Base-by-base conservation (phyloP, 2,888 invertebrate species). In the Archips crataeganus region DNA sequence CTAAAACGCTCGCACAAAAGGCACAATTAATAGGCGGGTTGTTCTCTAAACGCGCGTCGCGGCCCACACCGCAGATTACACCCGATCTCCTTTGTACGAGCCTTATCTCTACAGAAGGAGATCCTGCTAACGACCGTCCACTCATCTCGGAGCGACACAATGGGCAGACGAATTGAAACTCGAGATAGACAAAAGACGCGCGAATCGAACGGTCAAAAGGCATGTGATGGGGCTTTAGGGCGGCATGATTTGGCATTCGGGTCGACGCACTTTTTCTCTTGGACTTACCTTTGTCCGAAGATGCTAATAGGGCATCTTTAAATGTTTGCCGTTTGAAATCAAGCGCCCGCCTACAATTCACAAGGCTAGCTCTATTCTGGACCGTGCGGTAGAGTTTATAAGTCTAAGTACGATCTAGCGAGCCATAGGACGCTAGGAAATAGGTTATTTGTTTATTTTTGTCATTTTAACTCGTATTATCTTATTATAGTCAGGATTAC, bases 61-160 rank as follows among this genome's bases (percentile, higher is more conserved):
- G 81, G 83, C 80, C 32, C 81, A 87, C 81, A 87, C 92, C 85
- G 63, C 70, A 70, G 72, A 73, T 76, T 85, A 93, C 93, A 87
- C 49, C 84, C 84, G 82, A 85, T 85, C 85, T 88, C 90, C 85
- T 90, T 93, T 93, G 91, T 93, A 89, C 84, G 82, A 81, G 85
- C 84, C 91, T 92, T 93, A 94, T 94, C 94, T 86, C 84, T 81
- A 82, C 79, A 78, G 84, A 82, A 82, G 83, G 87, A 85, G 86
- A 88, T 87, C 84, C 86, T 83, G 81, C 90, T 93, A 93, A 93
- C 91, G 94, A 93, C 89, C 89, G 84, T 90, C 93, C 93, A 93
- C 94, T 93, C 93, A 88, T 91, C 90, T 87, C 87, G 69, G 76
- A 79, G 75, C 79, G 86, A 87, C 92, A 93, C 93, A 93, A 94